A percentile compares a stretch with the other conserved stretches of the same genome.
Evolutionary conservation across 2,888 invertebrate genomes (phyloP).

Genomic region (Biston betularia): DNA sequence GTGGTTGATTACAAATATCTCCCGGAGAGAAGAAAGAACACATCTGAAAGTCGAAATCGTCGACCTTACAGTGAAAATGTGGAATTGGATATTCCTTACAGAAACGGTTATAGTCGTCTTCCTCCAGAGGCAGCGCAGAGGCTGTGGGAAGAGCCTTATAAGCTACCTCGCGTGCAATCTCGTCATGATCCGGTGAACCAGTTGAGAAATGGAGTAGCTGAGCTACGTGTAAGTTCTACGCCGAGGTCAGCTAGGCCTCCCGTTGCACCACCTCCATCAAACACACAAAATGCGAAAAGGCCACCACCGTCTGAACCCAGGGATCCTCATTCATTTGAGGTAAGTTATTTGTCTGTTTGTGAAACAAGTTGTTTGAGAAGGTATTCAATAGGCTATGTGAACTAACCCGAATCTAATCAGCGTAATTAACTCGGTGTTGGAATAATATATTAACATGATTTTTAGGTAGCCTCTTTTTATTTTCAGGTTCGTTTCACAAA

Average conservation of each 20-base stretch:
- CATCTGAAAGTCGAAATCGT: slow-evolving; percentile 66
- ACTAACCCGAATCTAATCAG: not conserved
- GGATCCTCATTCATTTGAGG: slow-evolving; percentile 79
- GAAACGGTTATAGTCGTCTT: slow-evolving; percentile 74
- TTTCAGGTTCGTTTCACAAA: slow-evolving; percentile 89
- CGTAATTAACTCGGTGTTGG: not conserved
- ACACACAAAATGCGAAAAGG: slow-evolving; percentile 59
- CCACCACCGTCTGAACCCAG: slow-evolving; percentile 76
- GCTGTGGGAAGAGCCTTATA: slow-evolving; percentile 80
- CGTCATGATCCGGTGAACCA: slow-evolving; percentile 76
- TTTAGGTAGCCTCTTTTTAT: too few relatives aligned
- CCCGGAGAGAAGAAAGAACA: slow-evolving; percentile 70
- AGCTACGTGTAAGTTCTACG: slow-evolving; percentile 76
- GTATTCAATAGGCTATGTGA: too few relatives aligned
- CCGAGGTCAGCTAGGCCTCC: slow-evolving; percentile 76
- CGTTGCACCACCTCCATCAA: slow-evolving; percentile 65
- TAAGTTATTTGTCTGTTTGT: slow-evolving; percentile 48
- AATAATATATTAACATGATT: too few relatives aligned
- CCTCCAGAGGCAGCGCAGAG: slow-evolving; percentile 65
- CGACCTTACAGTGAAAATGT: slow-evolving; percentile 82
- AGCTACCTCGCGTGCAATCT: slow-evolving; percentile 75
- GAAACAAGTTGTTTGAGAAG: too few relatives aligned
- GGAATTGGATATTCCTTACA: slow-evolving; percentile 72
- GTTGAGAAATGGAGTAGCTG: slow-evolving; percentile 74
- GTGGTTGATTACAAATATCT: slow-evolving; percentile 72